These are phyloP conservation scores for Halyomorpha halys DNA, from an alignment of 1,140 invertebrate genomes.

Conservation along the genomic window DNA sequence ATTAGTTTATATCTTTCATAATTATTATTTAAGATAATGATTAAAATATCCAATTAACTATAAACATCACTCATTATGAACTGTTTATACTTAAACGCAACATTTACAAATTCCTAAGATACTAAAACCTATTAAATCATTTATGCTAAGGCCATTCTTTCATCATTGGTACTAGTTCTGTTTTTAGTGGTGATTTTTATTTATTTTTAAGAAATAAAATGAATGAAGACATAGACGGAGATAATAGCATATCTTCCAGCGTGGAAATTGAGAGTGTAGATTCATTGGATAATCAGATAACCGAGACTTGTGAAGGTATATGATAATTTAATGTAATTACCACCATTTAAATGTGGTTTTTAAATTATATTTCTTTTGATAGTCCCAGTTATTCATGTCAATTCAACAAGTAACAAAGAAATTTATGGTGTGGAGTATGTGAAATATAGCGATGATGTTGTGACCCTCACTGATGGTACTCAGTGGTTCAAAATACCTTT, in stretches of 20 bases:
- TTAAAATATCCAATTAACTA: too few species aligned
- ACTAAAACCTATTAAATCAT: too few species aligned
- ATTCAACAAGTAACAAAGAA: not conserved
- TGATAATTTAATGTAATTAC: not conserved
- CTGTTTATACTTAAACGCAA: too few species aligned
- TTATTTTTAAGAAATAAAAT: not conserved
- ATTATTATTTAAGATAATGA: too few species aligned
- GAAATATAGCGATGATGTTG: not conserved
- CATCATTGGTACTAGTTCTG: too few species aligned
- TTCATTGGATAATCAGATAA: too few species aligned
- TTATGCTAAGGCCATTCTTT: too few species aligned
- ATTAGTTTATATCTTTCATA: too few species aligned
- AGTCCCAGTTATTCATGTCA: constrained; percentile 1
- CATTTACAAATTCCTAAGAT: too few species aligned
- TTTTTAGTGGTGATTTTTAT: too few species aligned
- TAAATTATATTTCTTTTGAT: not conserved
- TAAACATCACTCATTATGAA: too few species aligned
- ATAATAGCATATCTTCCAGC: not conserved
- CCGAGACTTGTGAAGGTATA: too few species aligned
- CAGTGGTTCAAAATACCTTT: constrained; percentile 18
- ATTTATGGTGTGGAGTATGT: not conserved
- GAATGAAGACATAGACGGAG: not conserved
- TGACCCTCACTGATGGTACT: constrained; percentile 14
- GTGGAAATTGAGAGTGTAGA: not conserved
- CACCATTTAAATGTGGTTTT: not conserved